These are phyloP conservation scores for Lasioglossum zephyrum DNA, from an alignment of 2,888 invertebrate genomes.

Conservation along the genomic window DNA sequence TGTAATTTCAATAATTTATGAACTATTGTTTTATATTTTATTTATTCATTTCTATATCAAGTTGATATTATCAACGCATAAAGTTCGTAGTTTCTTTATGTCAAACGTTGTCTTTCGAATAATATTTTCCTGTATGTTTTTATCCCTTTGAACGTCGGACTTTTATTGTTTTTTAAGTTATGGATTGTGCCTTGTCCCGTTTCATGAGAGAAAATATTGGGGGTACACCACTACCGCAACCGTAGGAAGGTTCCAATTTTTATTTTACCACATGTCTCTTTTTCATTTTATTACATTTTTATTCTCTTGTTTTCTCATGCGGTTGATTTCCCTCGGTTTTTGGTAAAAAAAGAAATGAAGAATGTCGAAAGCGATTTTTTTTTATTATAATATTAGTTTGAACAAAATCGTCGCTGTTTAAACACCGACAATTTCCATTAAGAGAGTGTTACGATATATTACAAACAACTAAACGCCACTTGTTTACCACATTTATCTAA, in stretches of 20 bases:
- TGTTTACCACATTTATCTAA: too few species aligned
- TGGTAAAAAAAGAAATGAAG: background rate
- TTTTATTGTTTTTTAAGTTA: background rate
- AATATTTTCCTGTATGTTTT: background rate
- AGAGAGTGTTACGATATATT: too few species aligned
- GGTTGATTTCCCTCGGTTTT: background rate
- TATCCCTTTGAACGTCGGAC: too few species aligned
- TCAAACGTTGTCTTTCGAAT: too few species aligned
- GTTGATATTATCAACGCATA: too few species aligned
- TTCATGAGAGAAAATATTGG: background rate
- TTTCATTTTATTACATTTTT: background rate
- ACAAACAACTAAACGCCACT: too few species aligned
- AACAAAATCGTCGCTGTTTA: too few species aligned
- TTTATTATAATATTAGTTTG: background rate
- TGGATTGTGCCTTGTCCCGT: background rate
- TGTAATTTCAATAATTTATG: too few species aligned
- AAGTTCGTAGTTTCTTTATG: too few species aligned
- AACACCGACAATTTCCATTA: too few species aligned
- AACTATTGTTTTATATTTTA: too few species aligned
- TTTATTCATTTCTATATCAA: too few species aligned
- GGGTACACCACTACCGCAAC: background rate
- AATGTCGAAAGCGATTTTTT: background rate
- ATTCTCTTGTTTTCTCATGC: background rate
- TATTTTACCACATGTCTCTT: background rate
- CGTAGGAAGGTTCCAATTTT: background rate